phyloP scores from a whole-genome alignment of 2,797 vertebrate species.

The Spinibarbus caldwelli region DNA sequence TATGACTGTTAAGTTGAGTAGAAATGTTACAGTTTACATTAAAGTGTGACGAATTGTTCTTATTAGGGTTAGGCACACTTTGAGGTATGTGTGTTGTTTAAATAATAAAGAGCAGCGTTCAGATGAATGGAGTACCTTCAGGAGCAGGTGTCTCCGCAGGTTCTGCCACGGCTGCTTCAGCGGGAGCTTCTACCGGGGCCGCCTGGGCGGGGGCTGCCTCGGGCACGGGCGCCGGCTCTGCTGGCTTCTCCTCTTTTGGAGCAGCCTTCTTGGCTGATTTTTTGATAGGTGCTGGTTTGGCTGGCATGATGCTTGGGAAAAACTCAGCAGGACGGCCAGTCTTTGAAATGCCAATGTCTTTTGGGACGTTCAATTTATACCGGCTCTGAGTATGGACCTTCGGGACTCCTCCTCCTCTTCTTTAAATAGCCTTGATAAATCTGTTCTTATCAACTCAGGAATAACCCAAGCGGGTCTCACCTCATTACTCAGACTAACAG shows the following conservation, averaged over 20 bases:
- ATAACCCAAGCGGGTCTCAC: not conserved
- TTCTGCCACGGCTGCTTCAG: slow-evolving; percentile 15
- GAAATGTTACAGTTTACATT: not conserved
- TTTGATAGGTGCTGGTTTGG: slow-evolving; percentile 80
- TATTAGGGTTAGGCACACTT: not conserved
- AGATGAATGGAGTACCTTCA: slow-evolving; percentile 40
- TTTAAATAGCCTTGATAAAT: slow-evolving; percentile 55
- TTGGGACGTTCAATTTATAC: slow-evolving; percentile 68
- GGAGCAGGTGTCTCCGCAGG: slow-evolving; percentile 44
- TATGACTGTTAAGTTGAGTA: too few species aligned
- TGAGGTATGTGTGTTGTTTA: not conserved
- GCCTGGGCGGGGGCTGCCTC: slow-evolving; percentile 56
- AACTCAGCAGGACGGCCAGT: slow-evolving; percentile 50
- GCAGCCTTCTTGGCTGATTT: slow-evolving; percentile 74
- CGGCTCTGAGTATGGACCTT: slow-evolving; percentile 35
- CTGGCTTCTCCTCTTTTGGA: slow-evolving; percentile 55
- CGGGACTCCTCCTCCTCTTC: slow-evolving; percentile 73
- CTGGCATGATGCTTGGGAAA: slow-evolving; percentile 73
- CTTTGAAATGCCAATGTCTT: slow-evolving; percentile 51
- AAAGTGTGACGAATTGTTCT: not conserved
- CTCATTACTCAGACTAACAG: not conserved
- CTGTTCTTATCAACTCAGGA: slow-evolving; percentile 23
- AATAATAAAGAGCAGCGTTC: not conserved
- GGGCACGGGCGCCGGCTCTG: slow-evolving; percentile 46
- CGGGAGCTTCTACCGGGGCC: slow-evolving; percentile 35